phyloP scores from a whole-genome alignment of 2,797 vertebrate species.

The Sebastes vulpes region DNA sequence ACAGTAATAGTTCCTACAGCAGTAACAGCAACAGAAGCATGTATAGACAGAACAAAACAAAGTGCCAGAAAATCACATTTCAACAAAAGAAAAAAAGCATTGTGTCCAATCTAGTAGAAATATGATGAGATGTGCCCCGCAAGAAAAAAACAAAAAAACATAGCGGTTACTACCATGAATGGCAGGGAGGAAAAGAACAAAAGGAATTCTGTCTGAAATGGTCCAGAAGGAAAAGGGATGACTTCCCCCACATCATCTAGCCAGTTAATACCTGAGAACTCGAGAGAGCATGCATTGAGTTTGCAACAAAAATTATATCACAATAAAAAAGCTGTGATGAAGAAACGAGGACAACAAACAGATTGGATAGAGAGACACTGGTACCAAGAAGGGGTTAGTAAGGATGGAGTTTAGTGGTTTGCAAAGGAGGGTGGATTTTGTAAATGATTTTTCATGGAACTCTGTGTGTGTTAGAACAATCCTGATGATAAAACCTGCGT shows the following conservation, averaged over 20 bases:
- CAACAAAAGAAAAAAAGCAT: neutral
- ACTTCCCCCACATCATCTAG: neutral
- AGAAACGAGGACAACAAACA: neutral
- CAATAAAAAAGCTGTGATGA: neutral
- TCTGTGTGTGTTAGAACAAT: neutral
- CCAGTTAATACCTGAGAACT: neutral
- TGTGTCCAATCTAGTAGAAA: neutral
- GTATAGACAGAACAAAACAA: neutral
- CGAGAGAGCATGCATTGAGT: neutral
- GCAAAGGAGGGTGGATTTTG: neutral
- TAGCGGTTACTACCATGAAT: no score
- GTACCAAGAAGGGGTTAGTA: no score
- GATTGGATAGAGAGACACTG: neutral
- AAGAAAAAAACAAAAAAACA: no score
- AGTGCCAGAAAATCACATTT: neutral
- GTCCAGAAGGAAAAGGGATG: neutral
- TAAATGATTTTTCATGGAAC: neutral
- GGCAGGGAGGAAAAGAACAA: no score
- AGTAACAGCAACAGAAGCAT: neutral
- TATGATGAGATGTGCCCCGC: no score
- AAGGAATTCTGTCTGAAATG: neutral
- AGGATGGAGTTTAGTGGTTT: no score
- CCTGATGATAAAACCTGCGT: neutral
- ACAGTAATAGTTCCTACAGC: neutral
- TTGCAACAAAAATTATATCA: neutral